These are phyloP conservation scores for Tinea trinotella DNA, from an alignment of 2,888 invertebrate species.

Conservation along the genomic window DNA sequence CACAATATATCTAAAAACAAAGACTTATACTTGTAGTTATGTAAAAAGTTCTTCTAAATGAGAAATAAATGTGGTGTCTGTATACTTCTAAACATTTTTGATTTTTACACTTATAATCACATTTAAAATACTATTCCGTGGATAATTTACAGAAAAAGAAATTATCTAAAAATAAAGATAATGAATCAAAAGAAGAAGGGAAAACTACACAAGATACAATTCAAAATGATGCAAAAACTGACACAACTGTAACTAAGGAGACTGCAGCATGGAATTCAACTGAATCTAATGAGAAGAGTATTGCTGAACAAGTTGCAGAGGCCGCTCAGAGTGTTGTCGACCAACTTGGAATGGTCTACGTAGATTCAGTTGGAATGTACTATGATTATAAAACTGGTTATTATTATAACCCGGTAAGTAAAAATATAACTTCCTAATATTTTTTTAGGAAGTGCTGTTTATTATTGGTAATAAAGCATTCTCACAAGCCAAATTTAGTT, in stretches of 20 bases:
- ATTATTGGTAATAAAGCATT: no score
- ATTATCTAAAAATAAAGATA: neutral
- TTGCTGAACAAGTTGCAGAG: slow-evolving; percentile 83
- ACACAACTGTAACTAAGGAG: slow-evolving; percentile 19
- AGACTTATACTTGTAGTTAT: neutral
- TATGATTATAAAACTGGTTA: slow-evolving; percentile 91
- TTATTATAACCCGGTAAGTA: slow-evolving; percentile 89
- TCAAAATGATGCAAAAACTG: slow-evolving; percentile 6
- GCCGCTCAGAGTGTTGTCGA: slow-evolving; percentile 82
- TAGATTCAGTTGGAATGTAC: slow-evolving; percentile 88
- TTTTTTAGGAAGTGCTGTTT: no score
- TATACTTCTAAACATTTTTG: slow-evolving; percentile 16
- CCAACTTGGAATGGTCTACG: slow-evolving; percentile 86
- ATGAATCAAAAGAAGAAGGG: slow-evolving; percentile 1
- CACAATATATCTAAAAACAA: neutral
- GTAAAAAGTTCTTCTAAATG: neutral
- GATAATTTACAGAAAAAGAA: neutral
- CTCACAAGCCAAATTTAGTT: no score
- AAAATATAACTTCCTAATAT: no score
- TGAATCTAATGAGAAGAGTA: slow-evolving; percentile 49
- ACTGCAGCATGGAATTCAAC: slow-evolving; percentile 36
- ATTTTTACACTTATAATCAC: no score
- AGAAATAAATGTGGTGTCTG: neutral
- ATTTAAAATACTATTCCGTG: no score
- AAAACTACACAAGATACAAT: slow-evolving; percentile 13